phyloP scores from a whole-genome alignment of 2,797 vertebrate genomes.

The Lemur catta region DNA sequence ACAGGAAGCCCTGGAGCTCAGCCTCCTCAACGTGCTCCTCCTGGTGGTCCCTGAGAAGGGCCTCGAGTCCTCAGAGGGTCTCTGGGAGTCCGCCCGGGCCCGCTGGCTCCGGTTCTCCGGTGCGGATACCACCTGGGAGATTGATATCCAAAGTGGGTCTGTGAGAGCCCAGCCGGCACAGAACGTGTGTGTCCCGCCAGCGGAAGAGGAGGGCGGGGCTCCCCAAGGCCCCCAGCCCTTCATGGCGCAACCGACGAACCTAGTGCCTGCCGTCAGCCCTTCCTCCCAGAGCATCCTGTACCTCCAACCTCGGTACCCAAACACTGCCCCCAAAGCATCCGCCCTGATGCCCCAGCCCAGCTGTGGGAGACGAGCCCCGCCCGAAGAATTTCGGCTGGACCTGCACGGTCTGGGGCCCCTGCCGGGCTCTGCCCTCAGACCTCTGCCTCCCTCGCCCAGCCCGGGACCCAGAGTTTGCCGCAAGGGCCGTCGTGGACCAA shows the following conservation, averaged over 20 bases:
- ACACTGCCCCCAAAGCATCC: no score
- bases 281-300: no score
- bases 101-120: background rate
- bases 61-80: background rate
- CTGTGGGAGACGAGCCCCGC: background rate
- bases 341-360: background rate
- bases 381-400: background rate
- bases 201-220: background rate
- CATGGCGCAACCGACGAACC: no score
- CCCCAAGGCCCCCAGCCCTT: no score
- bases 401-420: background rate
- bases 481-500: no score
- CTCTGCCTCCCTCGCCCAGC: no score
- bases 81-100: background rate
- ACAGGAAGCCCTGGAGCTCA: background rate
- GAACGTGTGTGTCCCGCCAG: no score
- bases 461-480: no score
- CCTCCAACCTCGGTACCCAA: no score
- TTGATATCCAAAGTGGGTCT: background rate
- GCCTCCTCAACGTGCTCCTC: background rate
- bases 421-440: no score
- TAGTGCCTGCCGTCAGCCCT: no score
- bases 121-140: background rate
- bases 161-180: no score
- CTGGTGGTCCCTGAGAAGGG: background rate